Evolutionary conservation across 2,888 invertebrate species (phyloP), one percentile per base, ranked within the genome.

Genomic region (Andrena marginata): DNA sequence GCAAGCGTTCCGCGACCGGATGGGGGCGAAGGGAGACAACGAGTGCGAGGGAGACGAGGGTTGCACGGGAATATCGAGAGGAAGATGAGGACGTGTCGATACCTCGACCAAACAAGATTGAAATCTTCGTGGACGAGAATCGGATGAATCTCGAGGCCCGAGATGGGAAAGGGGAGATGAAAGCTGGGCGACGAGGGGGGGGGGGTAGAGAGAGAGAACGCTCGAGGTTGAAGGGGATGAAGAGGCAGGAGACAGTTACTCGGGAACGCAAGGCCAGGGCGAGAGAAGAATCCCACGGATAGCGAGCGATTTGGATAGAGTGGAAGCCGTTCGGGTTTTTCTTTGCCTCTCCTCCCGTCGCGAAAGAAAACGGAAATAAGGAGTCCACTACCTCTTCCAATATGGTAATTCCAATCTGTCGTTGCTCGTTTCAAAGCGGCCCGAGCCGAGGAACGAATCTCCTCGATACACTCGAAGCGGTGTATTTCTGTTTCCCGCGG

Each of bases 401-500:
- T 91, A 92, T 91, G 91, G 91, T 93, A 93, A 93, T 93, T 92
- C 87, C 91, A 92, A 92, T 92, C 91, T 92, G 92, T 89, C 89
- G 89, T 59, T 79, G 78, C 88, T 86, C 80, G 86, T 85, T 87
- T 86, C 76, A 69, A 85, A 83, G 78, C 77, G 59, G 69, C 76
- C 72, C 49, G 60, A 48, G 72, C 56, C 73, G 64, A 29, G 42
- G 73, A 78, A 81, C 75, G 74, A 82, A 74, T 74, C 65, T 75
- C 54, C 62, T 42, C 70, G 75, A 70, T 62, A 54, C 54, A 42
- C 42, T n/a, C 29, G 35, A 5, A 13, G 16, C 7, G 10, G 20
- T 29, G n/a, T 2, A 23, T 62, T 20, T 31, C 35, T 29, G 60
- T 65, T 78, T 48, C 42, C 60, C 23, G 68, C 42, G 71, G 51